Base-by-base conservation (phyloP, 2,113 vertebrate species). In the Eolophus roseicapilla region DNA sequence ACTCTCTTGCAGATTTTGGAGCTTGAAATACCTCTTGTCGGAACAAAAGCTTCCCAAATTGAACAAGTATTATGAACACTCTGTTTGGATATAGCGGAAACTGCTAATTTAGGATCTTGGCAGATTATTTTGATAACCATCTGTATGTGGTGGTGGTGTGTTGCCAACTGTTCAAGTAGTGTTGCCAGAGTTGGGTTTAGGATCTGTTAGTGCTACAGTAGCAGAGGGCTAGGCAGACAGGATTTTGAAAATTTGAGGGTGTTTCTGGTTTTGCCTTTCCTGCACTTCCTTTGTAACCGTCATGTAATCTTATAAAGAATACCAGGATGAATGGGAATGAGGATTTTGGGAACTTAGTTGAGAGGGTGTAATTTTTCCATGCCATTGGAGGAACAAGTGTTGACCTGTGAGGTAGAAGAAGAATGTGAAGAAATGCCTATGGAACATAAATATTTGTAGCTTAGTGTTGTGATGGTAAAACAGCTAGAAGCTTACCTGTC, bases 71-170 rank as follows among this genome's bases (percentile, higher is more conserved):
- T 90, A 6, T 43, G 55, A 89, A 89, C 2, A 0, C 35, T 90
- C 53, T 78, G 13, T 86, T 91, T 60, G 33, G 43, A 75, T 93
- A 0, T 13, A 62, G 62, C 0, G 0, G 41, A 84, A 93, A 82
- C 69, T 91, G 60, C 70, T 89, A 82, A 79, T 85, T 90, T 77
- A 43, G 53, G 64, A 90, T 94, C 46, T 91, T 75, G 37, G 41
- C 82, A 78, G 80, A 81, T 93, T 69, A 64, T 92, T 90, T 93
- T 88, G 77, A 64, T 93, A 92, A 62, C 73, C 47, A 50, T 93
- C 76, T 95, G 60, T 67, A 28, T 63, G 33, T 88, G 31, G 31
- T 92, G n/a, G 46, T 82, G 21, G 29, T 67, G 11, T 46, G n/a
- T 70, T 92, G 68, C 82, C 88, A 92, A 63, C 63, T 63, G 71